A percentile compares a stretch with the other conserved stretches of the same genome.
phyloP scores from a whole-genome alignment of 2,797 vertebrate genomes.

The Threskiornis aethiopicus region DNA sequence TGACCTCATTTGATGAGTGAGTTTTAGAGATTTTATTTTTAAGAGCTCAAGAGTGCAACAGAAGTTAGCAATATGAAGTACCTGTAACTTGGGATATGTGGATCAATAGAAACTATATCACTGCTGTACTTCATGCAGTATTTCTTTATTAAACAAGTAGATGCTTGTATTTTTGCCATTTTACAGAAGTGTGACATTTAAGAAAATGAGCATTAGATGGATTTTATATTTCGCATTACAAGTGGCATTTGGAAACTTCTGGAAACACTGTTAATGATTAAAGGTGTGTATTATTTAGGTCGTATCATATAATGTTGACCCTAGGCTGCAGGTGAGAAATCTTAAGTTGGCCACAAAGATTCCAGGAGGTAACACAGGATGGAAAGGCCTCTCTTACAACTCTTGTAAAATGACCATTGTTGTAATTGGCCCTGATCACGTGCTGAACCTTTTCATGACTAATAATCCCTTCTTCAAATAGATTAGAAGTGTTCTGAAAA shows the following conservation, averaged over 20 bases:
- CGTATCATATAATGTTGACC: slow-evolving; percentile 24
- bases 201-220: not conserved
- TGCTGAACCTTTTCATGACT: slow-evolving; percentile 38
- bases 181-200: not conserved
- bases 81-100: not conserved
- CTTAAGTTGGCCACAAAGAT: slow-evolving; percentile 40
- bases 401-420: not conserved
- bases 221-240: not conserved
- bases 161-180: not conserved
- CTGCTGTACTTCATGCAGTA: not conserved
- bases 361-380: slow-evolving; percentile 29
- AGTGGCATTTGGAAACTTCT: slow-evolving; percentile 28
- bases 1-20: not conserved
- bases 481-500: slow-evolving; percentile 35
- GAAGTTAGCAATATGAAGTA: not conserved
- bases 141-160: not conserved
- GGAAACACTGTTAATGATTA: not conserved
- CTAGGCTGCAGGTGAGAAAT: slow-evolving; percentile 39
- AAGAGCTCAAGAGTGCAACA: not conserved
- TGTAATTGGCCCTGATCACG: slow-evolving; percentile 11
- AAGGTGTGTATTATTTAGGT: slow-evolving; percentile 26
- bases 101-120: not conserved
- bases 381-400: slow-evolving; percentile 29
- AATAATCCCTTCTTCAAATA: slow-evolving; percentile 24
- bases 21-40: not conserved